Evolutionary conservation across 2,888 invertebrate genomes (phyloP).

Genomic region (Metacarcinus magister): DNA sequence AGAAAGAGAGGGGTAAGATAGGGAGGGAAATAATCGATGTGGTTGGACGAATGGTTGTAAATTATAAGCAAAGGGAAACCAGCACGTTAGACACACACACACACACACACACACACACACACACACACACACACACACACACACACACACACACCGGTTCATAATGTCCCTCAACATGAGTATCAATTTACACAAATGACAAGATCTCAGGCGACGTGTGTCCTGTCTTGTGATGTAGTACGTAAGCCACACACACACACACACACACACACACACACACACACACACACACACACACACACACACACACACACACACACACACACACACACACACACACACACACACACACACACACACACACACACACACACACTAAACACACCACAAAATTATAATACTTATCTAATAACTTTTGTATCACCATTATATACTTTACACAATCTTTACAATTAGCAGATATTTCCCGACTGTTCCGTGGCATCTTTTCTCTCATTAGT

Average conservation of each 20-base stretch:
- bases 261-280: conserved; percentile 26
- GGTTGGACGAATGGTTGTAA: not conserved
- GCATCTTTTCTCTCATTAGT: not conserved
- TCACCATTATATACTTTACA: not conserved
- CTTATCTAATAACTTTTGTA: not conserved
- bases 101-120: too few relatives aligned
- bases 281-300: conserved; percentile 39
- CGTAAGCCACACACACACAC: too few relatives aligned
- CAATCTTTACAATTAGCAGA: conserved; percentile 11
- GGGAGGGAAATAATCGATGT: not conserved
- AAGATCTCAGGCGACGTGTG: too few relatives aligned
- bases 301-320: conserved; percentile 48
- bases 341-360: conserved; percentile 26
- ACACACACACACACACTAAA: not conserved
- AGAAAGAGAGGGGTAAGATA: not conserved
- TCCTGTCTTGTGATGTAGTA: too few relatives aligned
- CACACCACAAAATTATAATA: not conserved
- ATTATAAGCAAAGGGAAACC: too few relatives aligned
- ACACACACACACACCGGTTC: too few relatives aligned
- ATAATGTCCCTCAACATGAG: too few relatives aligned
- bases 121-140: too few relatives aligned
- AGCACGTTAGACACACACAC: too few relatives aligned
- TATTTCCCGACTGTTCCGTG: not conserved
- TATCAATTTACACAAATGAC: too few relatives aligned
- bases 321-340: conserved; percentile 40